phyloP scores from a whole-genome alignment of 2,113 vertebrate species.

The Thunnus thynnus region DNA sequence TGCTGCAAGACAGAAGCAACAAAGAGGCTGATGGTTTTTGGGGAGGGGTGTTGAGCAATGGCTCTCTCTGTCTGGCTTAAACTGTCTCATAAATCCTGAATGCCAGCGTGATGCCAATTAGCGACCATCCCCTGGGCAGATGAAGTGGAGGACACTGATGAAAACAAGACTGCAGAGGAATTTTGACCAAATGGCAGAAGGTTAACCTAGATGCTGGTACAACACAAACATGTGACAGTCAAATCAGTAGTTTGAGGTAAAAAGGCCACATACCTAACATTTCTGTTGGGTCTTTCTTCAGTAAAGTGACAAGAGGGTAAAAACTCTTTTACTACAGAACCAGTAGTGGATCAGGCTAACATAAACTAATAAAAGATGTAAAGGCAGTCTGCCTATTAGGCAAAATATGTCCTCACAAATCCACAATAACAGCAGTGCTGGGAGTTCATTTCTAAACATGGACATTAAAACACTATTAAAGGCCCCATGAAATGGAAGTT shows the following conservation, averaged over 20 bases:
- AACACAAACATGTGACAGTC: constrained; percentile 30
- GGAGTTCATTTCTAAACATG: constrained; percentile 19
- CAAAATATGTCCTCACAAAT: constrained; percentile 1
- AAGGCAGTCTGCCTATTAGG: not conserved
- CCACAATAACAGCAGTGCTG: constrained; percentile 9
- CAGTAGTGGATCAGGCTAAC: constrained; percentile 9
- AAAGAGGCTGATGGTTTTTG: constrained; percentile 43
- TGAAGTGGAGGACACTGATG: constrained; percentile 44
- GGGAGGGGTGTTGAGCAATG: constrained; percentile 35
- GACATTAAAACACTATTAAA: constrained; percentile 55
- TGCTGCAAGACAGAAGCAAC: constrained; percentile 56
- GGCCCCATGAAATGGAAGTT: no score
- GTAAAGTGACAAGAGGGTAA: not conserved
- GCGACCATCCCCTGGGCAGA: constrained; percentile 49
- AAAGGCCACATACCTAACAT: constrained; percentile 25
- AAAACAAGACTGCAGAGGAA: constrained; percentile 63
- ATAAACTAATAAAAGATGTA: not conserved
- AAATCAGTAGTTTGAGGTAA: constrained; percentile 16
- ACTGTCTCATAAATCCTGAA: constrained; percentile 67
- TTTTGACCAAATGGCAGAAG: constrained; percentile 49
- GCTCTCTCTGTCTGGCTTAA: constrained; percentile 48
- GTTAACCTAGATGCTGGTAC: constrained; percentile 40
- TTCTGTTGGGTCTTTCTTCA: not conserved
- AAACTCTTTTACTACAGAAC: not conserved
- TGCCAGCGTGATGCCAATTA: constrained; percentile 78